Evolutionary conservation across 2,113 vertebrate species (phyloP).

Genomic region (Corapipo altera): DNA sequence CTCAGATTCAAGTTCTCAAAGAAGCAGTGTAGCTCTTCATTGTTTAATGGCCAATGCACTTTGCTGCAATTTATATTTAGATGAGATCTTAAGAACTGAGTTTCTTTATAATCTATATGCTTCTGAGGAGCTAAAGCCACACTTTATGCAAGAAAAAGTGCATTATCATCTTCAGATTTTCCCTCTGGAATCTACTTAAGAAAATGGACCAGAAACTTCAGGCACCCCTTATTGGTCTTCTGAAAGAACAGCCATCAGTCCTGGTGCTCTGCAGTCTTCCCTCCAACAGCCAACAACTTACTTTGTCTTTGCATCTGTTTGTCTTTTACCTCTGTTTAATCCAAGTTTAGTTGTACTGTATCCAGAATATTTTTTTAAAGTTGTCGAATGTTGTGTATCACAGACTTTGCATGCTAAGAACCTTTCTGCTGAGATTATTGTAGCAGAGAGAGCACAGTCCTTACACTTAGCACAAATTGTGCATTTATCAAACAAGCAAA

Average conservation of each 20-base stretch:
- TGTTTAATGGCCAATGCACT: neutral
- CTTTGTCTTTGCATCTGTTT: neutral
- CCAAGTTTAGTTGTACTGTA: neutral
- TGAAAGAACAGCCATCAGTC: neutral
- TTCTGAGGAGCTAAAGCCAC: neutral
- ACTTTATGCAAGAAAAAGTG: neutral
- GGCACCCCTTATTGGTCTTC: neutral
- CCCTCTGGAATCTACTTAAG: neutral
- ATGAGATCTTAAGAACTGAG: neutral
- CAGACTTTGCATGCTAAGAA: neutral
- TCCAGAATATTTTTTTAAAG: neutral
- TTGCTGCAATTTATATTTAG: neutral
- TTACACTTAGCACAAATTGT: neutral
- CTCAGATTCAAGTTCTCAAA: neutral
- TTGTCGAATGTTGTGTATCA: neutral
- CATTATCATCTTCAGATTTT: neutral
- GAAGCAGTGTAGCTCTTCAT: neutral
- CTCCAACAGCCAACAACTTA: neutral
- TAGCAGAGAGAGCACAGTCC: neutral
- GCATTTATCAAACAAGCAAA: neutral
- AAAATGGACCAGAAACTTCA: neutral
- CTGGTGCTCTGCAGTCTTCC: neutral
- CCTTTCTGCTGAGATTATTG: neutral
- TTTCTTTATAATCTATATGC: neutral
- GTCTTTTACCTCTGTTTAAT: neutral